These are phyloP conservation scores for Porites lobata DNA, from an alignment of 92 coral and sea anemone species.

Conservation along the genomic window DNA sequence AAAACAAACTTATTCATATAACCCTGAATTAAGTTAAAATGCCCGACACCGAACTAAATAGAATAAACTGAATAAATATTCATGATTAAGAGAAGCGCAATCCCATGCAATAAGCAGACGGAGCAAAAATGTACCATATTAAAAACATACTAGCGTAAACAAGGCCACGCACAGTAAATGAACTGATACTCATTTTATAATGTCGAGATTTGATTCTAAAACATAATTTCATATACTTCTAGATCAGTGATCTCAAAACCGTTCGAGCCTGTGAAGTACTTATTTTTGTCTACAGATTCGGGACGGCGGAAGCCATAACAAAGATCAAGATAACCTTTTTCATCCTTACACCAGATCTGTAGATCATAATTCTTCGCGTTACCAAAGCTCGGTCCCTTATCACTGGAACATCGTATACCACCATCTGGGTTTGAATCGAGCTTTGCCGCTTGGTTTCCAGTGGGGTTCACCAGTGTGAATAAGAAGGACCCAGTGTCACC, in stretches of 20 bases:
- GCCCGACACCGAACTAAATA: no score
- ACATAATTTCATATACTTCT: background rate
- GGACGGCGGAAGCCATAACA: background rate
- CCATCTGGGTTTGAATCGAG: slow-evolving; percentile 15
- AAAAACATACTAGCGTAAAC: no score
- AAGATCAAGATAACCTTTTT: background rate
- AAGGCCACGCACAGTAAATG: no score
- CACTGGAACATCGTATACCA: slow-evolving; percentile 15
- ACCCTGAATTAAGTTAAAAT: no score
- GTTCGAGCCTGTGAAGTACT: background rate
- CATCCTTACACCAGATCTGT: background rate
- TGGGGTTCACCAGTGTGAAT: slow-evolving; percentile 54
- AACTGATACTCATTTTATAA: background rate
- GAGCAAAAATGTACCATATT: no score
- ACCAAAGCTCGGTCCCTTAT: slow-evolving; percentile 45
- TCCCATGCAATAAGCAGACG: no score
- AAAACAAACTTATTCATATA: no score
- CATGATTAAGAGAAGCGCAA: no score
- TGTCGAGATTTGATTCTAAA: no score
- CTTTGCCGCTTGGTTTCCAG: slow-evolving; percentile 43
- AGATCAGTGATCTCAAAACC: background rate
- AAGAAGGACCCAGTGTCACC: slow-evolving; percentile 39
- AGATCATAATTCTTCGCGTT: background rate
- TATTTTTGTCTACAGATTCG: background rate
- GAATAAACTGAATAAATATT: no score